A percentile compares a stretch with the other conserved stretches of the same genome.
phyloP scores from a whole-genome alignment of 2,888 invertebrate species.

The Myathropa florea region DNA sequence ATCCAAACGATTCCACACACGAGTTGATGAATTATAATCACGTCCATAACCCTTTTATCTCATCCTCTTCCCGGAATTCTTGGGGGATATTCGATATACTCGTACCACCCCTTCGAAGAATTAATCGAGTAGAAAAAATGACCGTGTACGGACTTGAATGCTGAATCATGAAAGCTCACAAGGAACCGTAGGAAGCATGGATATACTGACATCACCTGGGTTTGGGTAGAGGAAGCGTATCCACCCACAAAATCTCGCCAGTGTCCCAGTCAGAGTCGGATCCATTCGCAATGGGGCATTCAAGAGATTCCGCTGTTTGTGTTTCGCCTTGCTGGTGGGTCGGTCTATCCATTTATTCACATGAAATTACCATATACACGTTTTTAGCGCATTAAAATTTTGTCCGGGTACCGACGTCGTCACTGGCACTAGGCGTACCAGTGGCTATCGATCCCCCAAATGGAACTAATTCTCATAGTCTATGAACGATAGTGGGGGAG shows the following conservation, averaged over 20 bases:
- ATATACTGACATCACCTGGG: not conserved
- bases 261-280: not conserved
- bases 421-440: not conserved
- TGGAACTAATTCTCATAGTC: not conserved
- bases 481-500: not conserved
- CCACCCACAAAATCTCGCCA: not conserved
- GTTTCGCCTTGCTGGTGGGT: conserved; percentile 46
- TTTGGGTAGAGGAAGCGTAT: not conserved
- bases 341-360: conserved; percentile 62
- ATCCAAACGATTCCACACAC: not conserved
- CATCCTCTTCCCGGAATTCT: not conserved
- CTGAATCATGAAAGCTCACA: conserved; percentile 36
- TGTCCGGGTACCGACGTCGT: conserved; percentile 24
- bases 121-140: conserved; percentile 45
- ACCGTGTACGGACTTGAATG: conserved; percentile 7
- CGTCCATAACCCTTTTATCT: not conserved
- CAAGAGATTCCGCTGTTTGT: conserved; percentile 61
- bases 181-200: not conserved
- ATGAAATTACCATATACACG: conserved; percentile 67
- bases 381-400: conserved; percentile 64
- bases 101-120: not conserved
- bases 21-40: not conserved
- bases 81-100: not conserved
- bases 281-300: conserved; percentile 57
- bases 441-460: conserved; percentile 35